A percentile compares a stretch with the other conserved stretches of the same genome.
Conservation (phyloP, 2,797 vertebrate species). For the Poecilia picta region DNA sequence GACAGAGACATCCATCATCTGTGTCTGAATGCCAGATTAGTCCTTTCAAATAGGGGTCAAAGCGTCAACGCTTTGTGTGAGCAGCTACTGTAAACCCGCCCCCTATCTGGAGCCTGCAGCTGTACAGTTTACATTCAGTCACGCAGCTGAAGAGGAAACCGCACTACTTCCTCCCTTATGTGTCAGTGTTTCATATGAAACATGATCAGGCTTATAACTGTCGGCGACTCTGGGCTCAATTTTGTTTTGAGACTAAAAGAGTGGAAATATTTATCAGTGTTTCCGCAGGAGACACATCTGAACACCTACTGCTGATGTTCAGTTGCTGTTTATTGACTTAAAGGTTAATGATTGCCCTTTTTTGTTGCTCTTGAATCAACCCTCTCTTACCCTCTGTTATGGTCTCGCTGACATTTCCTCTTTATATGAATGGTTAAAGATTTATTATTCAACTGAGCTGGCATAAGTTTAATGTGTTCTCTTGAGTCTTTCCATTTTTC, state of each 20-base stretch:
- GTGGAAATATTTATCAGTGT: background rate
- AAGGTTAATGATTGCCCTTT: background rate
- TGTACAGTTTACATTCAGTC: background rate
- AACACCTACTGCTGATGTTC: conserved; percentile 5
- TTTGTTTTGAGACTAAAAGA: background rate
- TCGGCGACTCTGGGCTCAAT: background rate
- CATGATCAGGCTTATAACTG: background rate
- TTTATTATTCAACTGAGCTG: background rate
- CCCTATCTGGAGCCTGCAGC: background rate
- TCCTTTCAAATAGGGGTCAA: background rate
- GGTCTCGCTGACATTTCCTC: background rate
- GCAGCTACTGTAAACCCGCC: background rate
- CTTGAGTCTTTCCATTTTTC: background rate
- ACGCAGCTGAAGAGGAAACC: background rate
- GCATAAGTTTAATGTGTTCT: background rate
- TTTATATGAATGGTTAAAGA: background rate
- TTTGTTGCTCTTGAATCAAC: background rate
- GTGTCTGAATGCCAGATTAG: background rate
- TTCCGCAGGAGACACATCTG: background rate
- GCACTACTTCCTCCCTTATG: background rate
- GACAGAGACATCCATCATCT: background rate
- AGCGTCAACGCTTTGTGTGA: background rate
- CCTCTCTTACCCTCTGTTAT: background rate
- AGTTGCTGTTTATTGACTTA: background rate
- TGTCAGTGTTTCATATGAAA: background rate